phyloP scores from a whole-genome alignment of 2,888 invertebrate species.

The Ophion obscuratus region DNA sequence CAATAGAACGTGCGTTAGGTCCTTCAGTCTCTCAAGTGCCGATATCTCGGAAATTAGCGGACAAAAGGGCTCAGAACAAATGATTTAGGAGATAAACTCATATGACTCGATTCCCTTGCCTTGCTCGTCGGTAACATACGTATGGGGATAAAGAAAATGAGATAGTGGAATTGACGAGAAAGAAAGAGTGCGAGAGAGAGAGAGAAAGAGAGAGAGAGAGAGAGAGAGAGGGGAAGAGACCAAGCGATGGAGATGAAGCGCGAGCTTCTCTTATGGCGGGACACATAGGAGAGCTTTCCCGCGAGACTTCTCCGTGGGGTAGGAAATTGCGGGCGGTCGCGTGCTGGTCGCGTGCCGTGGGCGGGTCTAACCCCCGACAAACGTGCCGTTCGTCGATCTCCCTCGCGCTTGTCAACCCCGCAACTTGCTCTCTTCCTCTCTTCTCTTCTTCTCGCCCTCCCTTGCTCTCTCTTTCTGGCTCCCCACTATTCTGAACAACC shows the following conservation, averaged over 20 bases:
- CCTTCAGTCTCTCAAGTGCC: neutral
- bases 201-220: slow-evolving; percentile 55
- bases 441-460: slow-evolving; percentile 41
- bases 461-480: slow-evolving; percentile 43
- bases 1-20: neutral
- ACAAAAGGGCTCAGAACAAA: slow-evolving; percentile 4
- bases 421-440: slow-evolving; percentile 46
- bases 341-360: slow-evolving; percentile 83
- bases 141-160: slow-evolving; percentile 11
- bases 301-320: slow-evolving; percentile 59
- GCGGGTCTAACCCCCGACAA: slow-evolving; percentile 77
- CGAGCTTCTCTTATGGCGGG: slow-evolving; percentile 51
- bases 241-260: slow-evolving; percentile 37
- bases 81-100: neutral
- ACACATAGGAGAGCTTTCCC: slow-evolving; percentile 49
- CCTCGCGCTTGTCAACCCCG: slow-evolving; percentile 21
- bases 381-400: slow-evolving; percentile 69
- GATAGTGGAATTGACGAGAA: slow-evolving; percentile 56
- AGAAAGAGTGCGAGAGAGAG: slow-evolving; percentile 44
- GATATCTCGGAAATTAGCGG: neutral
- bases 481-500: slow-evolving; percentile 60
- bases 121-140: neutral
- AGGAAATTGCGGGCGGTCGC: slow-evolving; percentile 77
- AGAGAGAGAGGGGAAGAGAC: slow-evolving; percentile 56
- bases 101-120: neutral